Conservation (phyloP, 2,797 vertebrate species). For the Myiothlypis chrysogaster region DNA sequence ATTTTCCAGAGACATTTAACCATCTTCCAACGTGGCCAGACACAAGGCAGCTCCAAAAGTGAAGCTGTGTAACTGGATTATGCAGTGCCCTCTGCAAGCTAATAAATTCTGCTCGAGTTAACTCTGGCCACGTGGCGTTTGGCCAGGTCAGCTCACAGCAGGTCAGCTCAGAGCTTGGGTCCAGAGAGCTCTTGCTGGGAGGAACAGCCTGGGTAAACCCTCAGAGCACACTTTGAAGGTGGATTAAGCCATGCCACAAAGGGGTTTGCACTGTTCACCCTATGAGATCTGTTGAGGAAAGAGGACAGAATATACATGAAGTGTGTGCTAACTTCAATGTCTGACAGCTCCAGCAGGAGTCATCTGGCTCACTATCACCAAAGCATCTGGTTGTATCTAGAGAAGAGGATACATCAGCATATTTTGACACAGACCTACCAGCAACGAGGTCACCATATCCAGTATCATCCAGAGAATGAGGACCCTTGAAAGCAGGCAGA, state of each 20-base stretch:
- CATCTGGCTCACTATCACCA: constrained; percentile 52
- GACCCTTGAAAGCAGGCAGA: constrained; percentile 19
- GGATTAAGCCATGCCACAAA: neutral
- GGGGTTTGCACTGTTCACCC: neutral
- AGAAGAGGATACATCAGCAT: neutral
- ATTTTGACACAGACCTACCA: neutral
- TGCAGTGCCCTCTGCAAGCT: neutral
- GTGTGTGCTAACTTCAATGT: neutral
- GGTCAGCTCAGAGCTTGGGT: neutral
- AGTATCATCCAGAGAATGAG: neutral
- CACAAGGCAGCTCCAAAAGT: neutral
- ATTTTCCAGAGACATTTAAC: neutral
- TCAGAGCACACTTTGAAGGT: neutral
- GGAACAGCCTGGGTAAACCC: neutral
- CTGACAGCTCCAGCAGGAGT: constrained; percentile 64
- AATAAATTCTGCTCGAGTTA: neutral
- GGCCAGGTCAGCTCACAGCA: constrained; percentile 15
- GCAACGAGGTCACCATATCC: neutral
- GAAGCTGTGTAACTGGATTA: neutral
- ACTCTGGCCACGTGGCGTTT: neutral
- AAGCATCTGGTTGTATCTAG: neutral
- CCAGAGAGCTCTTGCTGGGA: neutral
- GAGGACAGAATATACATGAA: neutral
- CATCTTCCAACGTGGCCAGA: neutral
- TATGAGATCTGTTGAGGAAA: neutral